Conservation (phyloP, 2,797 vertebrate genomes). For the Mus caroli region DNA sequence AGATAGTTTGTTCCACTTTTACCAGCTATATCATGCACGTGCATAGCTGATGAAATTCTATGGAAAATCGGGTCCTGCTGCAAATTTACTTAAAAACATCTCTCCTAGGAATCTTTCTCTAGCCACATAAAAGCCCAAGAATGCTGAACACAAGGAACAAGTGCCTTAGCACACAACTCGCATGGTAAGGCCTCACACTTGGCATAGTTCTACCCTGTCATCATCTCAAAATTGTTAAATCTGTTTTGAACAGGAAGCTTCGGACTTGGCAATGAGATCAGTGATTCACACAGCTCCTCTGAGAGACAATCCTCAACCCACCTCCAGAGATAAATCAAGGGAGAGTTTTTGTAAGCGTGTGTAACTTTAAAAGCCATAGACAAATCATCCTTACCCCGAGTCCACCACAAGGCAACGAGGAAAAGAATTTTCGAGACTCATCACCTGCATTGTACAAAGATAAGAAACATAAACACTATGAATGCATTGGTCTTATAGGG, state of each 20-base stretch:
- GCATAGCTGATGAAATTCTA: not conserved
- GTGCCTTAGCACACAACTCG: not conserved
- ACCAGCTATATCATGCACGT: constrained; percentile 46
- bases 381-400: constrained; percentile 89
- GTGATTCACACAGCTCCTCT: not conserved
- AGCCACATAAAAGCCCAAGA: not conserved
- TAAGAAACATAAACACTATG: constrained; percentile 1
- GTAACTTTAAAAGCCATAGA: constrained; percentile 14
- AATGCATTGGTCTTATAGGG: not conserved
- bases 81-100: not conserved
- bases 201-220: not conserved
- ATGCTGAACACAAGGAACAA: not conserved
- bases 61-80: constrained; percentile 18
- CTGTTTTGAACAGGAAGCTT: not conserved
- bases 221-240: constrained; percentile 44
- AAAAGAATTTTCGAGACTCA: constrained; percentile 89
- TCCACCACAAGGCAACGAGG: constrained; percentile 90
- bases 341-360: not conserved
- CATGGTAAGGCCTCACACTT: not conserved
- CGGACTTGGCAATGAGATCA: not conserved
- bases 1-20: constrained; percentile 54
- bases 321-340: constrained; percentile 11
- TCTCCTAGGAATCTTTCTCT: not conserved
- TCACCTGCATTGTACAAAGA: constrained; percentile 85
- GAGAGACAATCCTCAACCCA: not conserved